These are phyloP conservation scores for Stenurella melanura DNA, from an alignment of 2,888 invertebrate genomes.

Conservation along the genomic window DNA sequence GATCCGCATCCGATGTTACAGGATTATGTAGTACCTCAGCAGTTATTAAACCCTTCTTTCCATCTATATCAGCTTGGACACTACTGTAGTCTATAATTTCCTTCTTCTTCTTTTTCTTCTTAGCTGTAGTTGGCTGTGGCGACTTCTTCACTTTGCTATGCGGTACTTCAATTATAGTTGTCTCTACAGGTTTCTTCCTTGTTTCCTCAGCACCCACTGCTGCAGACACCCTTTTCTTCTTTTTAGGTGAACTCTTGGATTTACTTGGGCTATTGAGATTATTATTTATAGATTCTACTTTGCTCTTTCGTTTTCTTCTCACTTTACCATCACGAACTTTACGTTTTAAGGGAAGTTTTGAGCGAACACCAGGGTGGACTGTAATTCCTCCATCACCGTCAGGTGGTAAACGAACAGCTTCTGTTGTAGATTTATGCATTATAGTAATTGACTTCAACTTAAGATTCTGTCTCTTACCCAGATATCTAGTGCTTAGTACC, in stretches of 20 bases:
- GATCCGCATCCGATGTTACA: conserved; percentile 73
- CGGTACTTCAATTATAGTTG: conserved; percentile 69
- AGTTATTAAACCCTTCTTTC: conserved; percentile 73
- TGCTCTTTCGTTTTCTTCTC: conserved; percentile 72
- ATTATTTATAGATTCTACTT: conserved; percentile 61
- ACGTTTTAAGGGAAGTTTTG: conserved; percentile 90
- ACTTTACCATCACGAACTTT: conserved; percentile 82
- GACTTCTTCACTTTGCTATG: conserved; percentile 72
- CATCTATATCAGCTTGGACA: conserved; percentile 77
- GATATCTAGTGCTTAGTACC: conserved; percentile 87
- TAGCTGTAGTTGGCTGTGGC: conserved; percentile 66
- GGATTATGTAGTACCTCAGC: conserved; percentile 73
- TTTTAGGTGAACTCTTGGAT: conserved; percentile 68
- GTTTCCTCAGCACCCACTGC: conserved; percentile 76
- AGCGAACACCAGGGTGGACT: conserved; percentile 90
- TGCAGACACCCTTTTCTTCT: conserved; percentile 72
- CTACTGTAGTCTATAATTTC: conserved; percentile 89
- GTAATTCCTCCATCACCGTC: conserved; percentile 83
- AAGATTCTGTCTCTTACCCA: conserved; percentile 86
- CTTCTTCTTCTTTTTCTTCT: conserved; percentile 79
- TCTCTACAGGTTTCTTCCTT: conserved; percentile 72
- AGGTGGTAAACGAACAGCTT: conserved; percentile 87
- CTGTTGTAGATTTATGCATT: conserved; percentile 92
- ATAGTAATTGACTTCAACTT: conserved; percentile 92
- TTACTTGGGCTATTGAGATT: conserved; percentile 70